Percentiles rank a stretch among this genome's conserved stretches.
These are phyloP conservation scores for Albula goreensis DNA, from an alignment of 2,113 vertebrate species.

Conservation along the genomic window DNA sequence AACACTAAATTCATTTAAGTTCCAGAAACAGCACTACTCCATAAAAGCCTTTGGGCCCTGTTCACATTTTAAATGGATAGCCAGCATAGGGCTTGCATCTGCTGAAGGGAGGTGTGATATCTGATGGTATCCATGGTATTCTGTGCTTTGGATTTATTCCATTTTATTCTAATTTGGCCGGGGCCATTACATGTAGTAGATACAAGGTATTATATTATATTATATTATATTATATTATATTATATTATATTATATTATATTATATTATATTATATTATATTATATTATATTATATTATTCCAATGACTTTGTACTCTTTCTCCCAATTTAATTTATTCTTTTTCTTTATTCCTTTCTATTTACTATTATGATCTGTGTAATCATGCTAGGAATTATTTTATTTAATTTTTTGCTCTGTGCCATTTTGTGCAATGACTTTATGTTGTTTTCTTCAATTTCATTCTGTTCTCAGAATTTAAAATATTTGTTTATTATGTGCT, in stretches of 20 bases:
- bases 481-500: neutral
- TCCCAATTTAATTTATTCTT: neutral
- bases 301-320: neutral
- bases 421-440: too few species aligned
- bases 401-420: too few species aligned
- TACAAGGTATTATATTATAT: neutral
- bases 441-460: too few species aligned
- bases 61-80: neutral
- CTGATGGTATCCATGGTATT: too few species aligned
- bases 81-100: neutral
- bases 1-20: neutral
- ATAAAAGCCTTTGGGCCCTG: neutral
- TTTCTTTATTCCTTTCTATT: too few species aligned
- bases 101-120: neutral
- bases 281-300: neutral
- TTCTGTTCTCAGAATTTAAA: too few species aligned
- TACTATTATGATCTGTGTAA: too few species aligned
- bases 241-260: neutral
- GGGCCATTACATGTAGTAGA: too few species aligned
- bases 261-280: neutral
- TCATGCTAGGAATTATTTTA: too few species aligned
- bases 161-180: too few species aligned
- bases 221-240: neutral
- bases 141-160: too few species aligned
- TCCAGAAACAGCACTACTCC: neutral